Conservation (phyloP, 2,888 invertebrate genomes). For the Noctua janthe region DNA sequence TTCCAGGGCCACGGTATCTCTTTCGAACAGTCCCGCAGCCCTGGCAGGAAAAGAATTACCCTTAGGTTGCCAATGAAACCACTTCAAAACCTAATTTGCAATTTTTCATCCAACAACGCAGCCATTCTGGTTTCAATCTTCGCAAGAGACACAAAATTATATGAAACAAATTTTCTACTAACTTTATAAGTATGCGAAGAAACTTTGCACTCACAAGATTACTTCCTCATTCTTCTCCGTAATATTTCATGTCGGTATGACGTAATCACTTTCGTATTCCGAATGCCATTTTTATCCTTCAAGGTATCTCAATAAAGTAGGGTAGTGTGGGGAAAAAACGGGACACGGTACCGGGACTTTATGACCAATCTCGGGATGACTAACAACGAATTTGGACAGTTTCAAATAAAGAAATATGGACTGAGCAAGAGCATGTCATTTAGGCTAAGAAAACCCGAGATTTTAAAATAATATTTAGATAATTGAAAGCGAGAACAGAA, state of each 20-base stretch:
- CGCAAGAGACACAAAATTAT: slow-evolving; percentile 17
- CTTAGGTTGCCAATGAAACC: not conserved
- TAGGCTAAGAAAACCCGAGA: not conserved
- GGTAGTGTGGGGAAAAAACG: slow-evolving; percentile 37
- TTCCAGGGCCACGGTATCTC: too few relatives aligned
- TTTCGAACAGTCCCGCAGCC: too few relatives aligned
- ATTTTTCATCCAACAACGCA: not conserved
- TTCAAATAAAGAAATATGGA: not conserved
- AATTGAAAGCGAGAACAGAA: not conserved
- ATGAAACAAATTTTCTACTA: slow-evolving; percentile 34
- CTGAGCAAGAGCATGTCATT: not conserved
- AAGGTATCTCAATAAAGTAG: slow-evolving; percentile 57
- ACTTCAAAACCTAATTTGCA: not conserved
- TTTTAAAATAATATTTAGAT: not conserved
- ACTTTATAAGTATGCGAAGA: slow-evolving; percentile 30
- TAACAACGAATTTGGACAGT: not conserved
- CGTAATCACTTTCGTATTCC: slow-evolving; percentile 57
- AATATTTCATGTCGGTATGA: slow-evolving; percentile 48
- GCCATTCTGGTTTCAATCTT: not conserved
- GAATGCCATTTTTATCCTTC: slow-evolving; percentile 58
- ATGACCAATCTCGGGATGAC: not conserved
- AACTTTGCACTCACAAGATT: slow-evolving; percentile 51
- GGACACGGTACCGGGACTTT: not conserved
- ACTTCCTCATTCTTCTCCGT: slow-evolving; percentile 24
- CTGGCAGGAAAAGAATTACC: not conserved